phyloP scores from a whole-genome alignment of 2,797 vertebrate species.

The Staurois parvus region DNA sequence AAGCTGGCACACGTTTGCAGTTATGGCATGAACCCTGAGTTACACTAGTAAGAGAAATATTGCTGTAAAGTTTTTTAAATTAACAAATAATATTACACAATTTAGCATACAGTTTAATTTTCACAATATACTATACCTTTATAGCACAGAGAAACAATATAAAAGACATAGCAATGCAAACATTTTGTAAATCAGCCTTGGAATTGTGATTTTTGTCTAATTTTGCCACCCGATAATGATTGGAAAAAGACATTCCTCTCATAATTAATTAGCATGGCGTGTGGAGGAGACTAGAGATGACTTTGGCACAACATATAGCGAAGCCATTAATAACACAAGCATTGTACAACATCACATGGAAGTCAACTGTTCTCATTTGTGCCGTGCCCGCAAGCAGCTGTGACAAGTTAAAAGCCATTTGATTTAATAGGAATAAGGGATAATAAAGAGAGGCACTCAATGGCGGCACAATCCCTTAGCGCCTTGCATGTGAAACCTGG shows the following conservation, averaged over 20 bases:
- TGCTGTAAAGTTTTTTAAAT: too few species aligned
- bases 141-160: neutral
- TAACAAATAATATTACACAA: too few species aligned
- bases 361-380: slow-evolving; percentile 51
- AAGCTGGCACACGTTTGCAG: too few species aligned
- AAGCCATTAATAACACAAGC: slow-evolving; percentile 23
- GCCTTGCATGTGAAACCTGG: slow-evolving; percentile 54
- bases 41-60: too few species aligned
- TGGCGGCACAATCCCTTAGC: slow-evolving; percentile 52
- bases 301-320: slow-evolving; percentile 32
- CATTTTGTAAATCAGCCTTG: neutral
- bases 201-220: neutral
- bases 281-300: slow-evolving; percentile 1
- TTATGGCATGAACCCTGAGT: too few species aligned
- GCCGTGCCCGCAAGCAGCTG: slow-evolving; percentile 39
- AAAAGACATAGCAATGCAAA: neutral
- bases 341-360: slow-evolving; percentile 35
- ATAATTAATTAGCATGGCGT: slow-evolving; percentile 18
- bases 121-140: neutral
- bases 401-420: slow-evolving; percentile 64
- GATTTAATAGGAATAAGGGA: slow-evolving; percentile 59
- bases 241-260: neutral
- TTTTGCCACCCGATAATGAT: neutral
- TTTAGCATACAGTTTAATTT: too few species aligned
- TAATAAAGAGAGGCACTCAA: slow-evolving; percentile 59